These are phyloP conservation scores for Glyptemys insculpta DNA, from an alignment of 2,797 vertebrate genomes.

Conservation along the genomic window DNA sequence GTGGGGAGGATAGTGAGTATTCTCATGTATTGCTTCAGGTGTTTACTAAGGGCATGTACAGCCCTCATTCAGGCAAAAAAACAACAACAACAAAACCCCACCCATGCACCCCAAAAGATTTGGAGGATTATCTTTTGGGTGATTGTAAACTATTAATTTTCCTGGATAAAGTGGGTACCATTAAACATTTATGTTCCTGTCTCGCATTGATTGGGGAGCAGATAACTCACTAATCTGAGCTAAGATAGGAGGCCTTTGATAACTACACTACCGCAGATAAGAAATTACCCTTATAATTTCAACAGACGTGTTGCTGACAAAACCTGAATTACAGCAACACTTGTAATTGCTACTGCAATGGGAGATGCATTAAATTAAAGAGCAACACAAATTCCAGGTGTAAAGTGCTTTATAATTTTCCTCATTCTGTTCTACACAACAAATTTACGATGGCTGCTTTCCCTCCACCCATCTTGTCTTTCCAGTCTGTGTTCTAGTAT, in stretches of 20 bases:
- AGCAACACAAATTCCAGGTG: conserved; percentile 2
- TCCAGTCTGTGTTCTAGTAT: background rate
- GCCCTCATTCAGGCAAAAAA: background rate
- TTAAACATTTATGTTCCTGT: background rate
- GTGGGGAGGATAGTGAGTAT: background rate
- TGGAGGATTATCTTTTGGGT: background rate
- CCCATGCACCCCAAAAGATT: background rate
- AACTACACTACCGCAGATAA: background rate
- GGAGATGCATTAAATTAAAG: background rate
- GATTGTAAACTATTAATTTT: background rate
- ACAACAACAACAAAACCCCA: background rate
- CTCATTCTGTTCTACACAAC: background rate
- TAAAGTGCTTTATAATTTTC: conserved; percentile 1
- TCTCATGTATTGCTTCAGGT: background rate
- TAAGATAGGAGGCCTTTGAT: background rate
- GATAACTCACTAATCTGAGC: background rate
- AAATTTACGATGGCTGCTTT: background rate
- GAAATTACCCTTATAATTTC: background rate
- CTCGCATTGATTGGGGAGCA: background rate
- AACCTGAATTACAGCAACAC: background rate
- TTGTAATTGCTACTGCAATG: background rate
- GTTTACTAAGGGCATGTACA: background rate
- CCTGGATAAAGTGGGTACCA: background rate
- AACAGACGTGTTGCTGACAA: background rate
- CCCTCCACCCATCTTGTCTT: background rate